Conservation (phyloP, 2,797 vertebrate genomes). For the Eulemur mongoz region DNA sequence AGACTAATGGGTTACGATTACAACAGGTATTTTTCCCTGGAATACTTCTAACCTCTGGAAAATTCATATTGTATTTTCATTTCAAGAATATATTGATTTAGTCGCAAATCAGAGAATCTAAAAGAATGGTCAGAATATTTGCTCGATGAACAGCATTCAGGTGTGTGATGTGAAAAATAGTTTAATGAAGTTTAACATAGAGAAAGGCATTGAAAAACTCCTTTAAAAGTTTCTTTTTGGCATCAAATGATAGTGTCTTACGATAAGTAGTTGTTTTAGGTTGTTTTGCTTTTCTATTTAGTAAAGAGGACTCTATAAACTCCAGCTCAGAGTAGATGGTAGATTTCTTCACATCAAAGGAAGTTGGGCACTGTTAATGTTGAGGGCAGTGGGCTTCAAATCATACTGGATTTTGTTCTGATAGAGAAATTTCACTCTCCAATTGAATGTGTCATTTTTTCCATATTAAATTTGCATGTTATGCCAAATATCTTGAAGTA, state of each 20-base stretch:
- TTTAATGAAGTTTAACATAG: conserved; percentile 29
- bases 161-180: conserved; percentile 44
- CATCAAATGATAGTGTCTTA: conserved; percentile 6
- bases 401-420: conserved; percentile 65
- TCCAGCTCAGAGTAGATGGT: not conserved
- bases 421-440: conserved; percentile 74
- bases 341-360: conserved; percentile 16
- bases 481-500: not conserved
- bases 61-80: conserved; percentile 66
- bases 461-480: conserved; percentile 67
- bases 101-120: conserved; percentile 55
- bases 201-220: not conserved
- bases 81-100: conserved; percentile 71
- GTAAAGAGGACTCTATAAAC: not conserved
- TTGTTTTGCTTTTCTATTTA: conserved; percentile 16
- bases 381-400: not conserved
- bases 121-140: conserved; percentile 46
- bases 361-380: not conserved
- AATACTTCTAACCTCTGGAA: conserved; percentile 46
- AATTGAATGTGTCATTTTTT: conserved; percentile 74
- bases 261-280: not conserved
- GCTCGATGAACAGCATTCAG: conserved; percentile 22
- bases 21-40: conserved; percentile 53
- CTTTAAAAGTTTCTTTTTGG: not conserved
- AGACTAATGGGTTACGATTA: conserved; percentile 21